phyloP scores from a whole-genome alignment of 1,140 invertebrate species.

The Drosophila fuyamai region DNA sequence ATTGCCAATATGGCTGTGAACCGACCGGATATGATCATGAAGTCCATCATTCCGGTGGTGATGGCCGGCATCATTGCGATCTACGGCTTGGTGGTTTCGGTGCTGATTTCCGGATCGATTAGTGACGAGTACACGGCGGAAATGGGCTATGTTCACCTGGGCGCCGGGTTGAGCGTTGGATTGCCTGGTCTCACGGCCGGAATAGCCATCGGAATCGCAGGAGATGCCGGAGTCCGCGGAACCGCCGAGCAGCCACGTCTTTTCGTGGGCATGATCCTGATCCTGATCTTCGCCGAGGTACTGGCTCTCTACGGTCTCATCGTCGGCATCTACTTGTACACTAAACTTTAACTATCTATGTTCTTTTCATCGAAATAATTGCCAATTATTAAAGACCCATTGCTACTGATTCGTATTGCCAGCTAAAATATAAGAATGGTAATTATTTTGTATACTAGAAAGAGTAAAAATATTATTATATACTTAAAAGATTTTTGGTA shows the following conservation, averaged over 20 bases:
- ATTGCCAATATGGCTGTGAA: slow-evolving; percentile 53
- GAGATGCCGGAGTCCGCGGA: slow-evolving; percentile 95
- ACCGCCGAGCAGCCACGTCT: slow-evolving; percentile 96
- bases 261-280: slow-evolving; percentile 98
- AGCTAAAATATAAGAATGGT: too few species aligned
- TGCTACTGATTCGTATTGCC: too few species aligned
- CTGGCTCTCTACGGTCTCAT: slow-evolving; percentile 97
- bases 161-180: slow-evolving; percentile 95
- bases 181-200: slow-evolving; percentile 95
- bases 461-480: too few species aligned
- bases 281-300: slow-evolving; percentile 98
- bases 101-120: slow-evolving; percentile 92
- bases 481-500: too few species aligned
- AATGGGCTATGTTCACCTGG: slow-evolving; percentile 94
- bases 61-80: slow-evolving; percentile 86
- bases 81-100: slow-evolving; percentile 96
- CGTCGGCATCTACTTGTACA: slow-evolving; percentile 95
- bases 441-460: too few species aligned
- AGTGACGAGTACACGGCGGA: slow-evolving; percentile 86
- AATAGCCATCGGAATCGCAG: slow-evolving; percentile 96
- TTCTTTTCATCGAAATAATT: too few species aligned
- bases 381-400: too few species aligned
- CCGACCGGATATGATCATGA: slow-evolving; percentile 67
- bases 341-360: slow-evolving; percentile 81
- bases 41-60: slow-evolving; percentile 69